phyloP scores from a whole-genome alignment of 2,888 invertebrate genomes.

The Tricholauxania praeusta region DNA sequence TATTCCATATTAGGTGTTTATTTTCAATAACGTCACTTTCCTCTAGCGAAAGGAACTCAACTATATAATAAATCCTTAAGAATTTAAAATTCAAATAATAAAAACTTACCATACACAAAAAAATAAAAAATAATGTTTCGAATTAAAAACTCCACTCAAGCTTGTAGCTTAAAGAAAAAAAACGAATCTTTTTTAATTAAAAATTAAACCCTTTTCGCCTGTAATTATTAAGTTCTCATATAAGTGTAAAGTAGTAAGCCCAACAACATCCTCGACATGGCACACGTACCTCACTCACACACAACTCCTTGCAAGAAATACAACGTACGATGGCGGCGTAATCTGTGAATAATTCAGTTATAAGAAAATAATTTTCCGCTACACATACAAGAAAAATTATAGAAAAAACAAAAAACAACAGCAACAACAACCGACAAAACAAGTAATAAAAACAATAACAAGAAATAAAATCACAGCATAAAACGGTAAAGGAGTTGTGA shows the following conservation, averaged over 20 bases:
- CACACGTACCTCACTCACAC: conserved; percentile 10
- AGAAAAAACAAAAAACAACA: conserved; percentile 45
- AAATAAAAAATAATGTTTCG: conserved; percentile 14
- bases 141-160: conserved; percentile 24
- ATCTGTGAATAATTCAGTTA: conserved; percentile 64
- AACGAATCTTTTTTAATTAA: conserved; percentile 54
- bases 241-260: conserved; percentile 22
- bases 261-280: neutral
- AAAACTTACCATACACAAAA: neutral
- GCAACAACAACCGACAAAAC: conserved; percentile 43
- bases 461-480: conserved; percentile 52
- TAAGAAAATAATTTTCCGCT: conserved; percentile 61
- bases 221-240: conserved; percentile 56
- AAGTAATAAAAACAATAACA: conserved; percentile 40
- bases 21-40: no score
- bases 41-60: no score
- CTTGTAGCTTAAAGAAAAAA: neutral
- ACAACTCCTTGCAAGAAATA: neutral
- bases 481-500: conserved; percentile 34
- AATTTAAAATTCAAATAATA: no score
- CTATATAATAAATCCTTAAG: no score
- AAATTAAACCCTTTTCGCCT: conserved; percentile 53
- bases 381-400: conserved; percentile 53
- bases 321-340: conserved; percentile 44
- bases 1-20: no score